Evolutionary conservation across 1,140 invertebrate genomes (phyloP).

Genomic region (Papilio xuthus): DNA sequence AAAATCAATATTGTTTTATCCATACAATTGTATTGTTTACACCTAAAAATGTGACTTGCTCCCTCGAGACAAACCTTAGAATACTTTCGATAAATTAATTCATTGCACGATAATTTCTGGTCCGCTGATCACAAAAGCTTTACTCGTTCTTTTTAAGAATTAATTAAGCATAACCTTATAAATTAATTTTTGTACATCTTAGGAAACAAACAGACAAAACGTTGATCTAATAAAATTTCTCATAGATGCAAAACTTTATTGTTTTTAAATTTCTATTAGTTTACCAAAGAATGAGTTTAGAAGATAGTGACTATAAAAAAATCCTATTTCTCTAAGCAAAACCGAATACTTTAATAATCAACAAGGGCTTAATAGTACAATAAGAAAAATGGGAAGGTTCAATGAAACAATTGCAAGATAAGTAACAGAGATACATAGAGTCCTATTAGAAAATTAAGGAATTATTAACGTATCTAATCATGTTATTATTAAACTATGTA

Average conservation of each 20-base stretch:
- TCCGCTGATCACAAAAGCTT: conserved; percentile 8
- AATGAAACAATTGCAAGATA: neutral
- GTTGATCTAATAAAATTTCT: neutral
- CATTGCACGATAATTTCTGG: conserved; percentile 1
- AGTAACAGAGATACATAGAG: neutral
- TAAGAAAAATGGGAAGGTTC: too few species aligned
- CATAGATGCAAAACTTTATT: neutral
- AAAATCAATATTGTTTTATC: neutral
- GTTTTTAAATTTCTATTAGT: neutral
- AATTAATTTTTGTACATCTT: neutral
- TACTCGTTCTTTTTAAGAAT: neutral
- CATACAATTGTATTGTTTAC: neutral
- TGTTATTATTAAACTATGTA: neutral
- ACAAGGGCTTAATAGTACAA: too few species aligned
- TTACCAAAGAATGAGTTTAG: neutral
- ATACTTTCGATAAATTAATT: conserved; percentile 3
- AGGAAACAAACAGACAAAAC: neutral
- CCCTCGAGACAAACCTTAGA: neutral
- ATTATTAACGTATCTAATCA: neutral
- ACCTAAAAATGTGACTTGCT: too few species aligned
- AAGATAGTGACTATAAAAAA: neutral
- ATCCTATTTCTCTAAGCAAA: too few species aligned
- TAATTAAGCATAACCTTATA: conserved; percentile 6
- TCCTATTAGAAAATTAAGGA: neutral
- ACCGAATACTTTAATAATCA: too few species aligned